A percentile compares a stretch with the other conserved stretches of the same genome.
Conservation (phyloP, 1,140 invertebrate species). For the Ceratoteleas bidentatus region DNA sequence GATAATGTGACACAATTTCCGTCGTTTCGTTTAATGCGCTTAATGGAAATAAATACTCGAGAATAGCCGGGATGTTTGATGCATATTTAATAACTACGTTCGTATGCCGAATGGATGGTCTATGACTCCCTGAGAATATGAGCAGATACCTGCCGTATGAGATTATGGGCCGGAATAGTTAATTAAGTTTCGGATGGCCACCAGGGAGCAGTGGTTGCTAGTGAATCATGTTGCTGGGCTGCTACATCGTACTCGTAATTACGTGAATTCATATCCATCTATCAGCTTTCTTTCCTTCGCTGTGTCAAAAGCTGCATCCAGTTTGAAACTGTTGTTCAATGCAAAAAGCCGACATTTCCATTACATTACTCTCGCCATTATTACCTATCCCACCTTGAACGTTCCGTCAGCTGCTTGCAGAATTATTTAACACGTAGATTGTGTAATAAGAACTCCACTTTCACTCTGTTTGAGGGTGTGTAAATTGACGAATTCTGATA, state of each 20-base stretch:
- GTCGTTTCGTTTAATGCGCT: not conserved
- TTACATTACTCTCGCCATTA: slow-evolving; percentile 11
- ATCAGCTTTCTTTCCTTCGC: slow-evolving; percentile 51
- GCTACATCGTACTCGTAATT: slow-evolving; percentile 72
- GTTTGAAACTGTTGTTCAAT: slow-evolving; percentile 15
- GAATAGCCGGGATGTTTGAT: slow-evolving; percentile 41
- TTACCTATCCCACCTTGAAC: too few species aligned
- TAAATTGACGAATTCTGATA: too few species aligned
- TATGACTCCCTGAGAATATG: slow-evolving; percentile 61
- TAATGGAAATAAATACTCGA: slow-evolving; percentile 29
- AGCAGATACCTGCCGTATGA: slow-evolving; percentile 57
- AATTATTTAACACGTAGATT: too few species aligned
- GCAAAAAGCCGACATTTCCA: slow-evolving; percentile 12
- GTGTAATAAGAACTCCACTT: too few species aligned
- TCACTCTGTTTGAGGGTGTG: too few species aligned
- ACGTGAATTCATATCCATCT: slow-evolving; percentile 64
- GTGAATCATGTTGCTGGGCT: slow-evolving; percentile 72
- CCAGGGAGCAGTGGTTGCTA: slow-evolving; percentile 69
- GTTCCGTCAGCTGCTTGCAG: too few species aligned
- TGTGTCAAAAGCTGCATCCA: slow-evolving; percentile 42
- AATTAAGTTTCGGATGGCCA: slow-evolving; percentile 77
- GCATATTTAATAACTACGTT: slow-evolving; percentile 47
- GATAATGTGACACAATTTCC: not conserved
- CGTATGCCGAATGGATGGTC: slow-evolving; percentile 49
- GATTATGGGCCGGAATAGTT: slow-evolving; percentile 75